Conservation (phyloP, 2,797 vertebrate genomes). For the Masticophis lateralis region DNA sequence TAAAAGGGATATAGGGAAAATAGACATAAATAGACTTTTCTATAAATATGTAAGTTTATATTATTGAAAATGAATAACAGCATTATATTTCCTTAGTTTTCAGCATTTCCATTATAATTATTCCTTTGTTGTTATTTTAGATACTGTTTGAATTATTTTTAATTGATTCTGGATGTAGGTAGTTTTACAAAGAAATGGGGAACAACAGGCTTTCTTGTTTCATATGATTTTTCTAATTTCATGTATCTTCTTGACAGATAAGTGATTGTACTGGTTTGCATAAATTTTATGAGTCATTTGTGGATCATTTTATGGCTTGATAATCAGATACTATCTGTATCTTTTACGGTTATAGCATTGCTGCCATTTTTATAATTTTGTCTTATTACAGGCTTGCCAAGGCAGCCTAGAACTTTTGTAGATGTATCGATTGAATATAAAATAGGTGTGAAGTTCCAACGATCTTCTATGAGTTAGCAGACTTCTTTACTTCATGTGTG, state of each 20-base stretch:
- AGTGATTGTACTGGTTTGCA: background rate
- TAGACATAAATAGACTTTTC: background rate
- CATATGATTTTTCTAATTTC: background rate
- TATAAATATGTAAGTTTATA: background rate
- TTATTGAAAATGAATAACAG: background rate
- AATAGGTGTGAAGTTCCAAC: background rate
- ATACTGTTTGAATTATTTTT: background rate
- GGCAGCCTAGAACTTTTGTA: background rate
- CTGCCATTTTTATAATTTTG: background rate
- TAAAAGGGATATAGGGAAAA: background rate
- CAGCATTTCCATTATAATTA: background rate
- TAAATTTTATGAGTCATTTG: constrained; percentile 4
- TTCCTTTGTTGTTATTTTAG: background rate
- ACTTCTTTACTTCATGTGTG: background rate
- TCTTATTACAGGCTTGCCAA: background rate
- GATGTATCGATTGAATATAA: background rate
- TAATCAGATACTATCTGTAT: background rate
- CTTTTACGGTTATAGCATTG: background rate
- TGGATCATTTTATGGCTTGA: background rate
- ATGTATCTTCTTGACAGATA: background rate
- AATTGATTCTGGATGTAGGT: background rate
- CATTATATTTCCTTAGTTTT: background rate
- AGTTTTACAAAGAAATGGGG: background rate
- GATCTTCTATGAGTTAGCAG: background rate
- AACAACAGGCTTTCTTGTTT: background rate